Conservation (phyloP, 92 coral and sea anemone genomes). For the Umimayanthus chanpuru region DNA sequence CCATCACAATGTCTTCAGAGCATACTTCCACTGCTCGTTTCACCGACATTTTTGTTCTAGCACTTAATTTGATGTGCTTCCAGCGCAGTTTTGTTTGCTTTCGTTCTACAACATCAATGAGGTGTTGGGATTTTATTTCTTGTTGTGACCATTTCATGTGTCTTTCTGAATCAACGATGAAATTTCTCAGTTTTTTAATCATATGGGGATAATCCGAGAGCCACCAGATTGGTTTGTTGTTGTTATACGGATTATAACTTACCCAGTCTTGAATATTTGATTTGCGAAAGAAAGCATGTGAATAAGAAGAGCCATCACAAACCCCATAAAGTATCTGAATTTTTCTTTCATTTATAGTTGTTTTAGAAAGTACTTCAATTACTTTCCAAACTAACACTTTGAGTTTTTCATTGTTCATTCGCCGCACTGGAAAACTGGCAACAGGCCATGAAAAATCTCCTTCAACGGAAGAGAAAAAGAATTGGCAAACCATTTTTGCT, state of each 20-base stretch:
- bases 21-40: background rate
- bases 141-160: slow-evolving; percentile 1
- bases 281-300: background rate
- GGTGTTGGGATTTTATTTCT: slow-evolving; percentile 19
- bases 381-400: slow-evolving; percentile 41
- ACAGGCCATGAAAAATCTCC: slow-evolving; percentile 45
- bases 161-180: slow-evolving; percentile 46
- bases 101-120: slow-evolving; percentile 22
- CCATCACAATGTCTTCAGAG: slow-evolving; percentile 19
- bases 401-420: slow-evolving; percentile 29
- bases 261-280: slow-evolving; percentile 30
- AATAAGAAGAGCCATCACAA: slow-evolving; percentile 25
- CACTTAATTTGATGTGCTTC: slow-evolving; percentile 39
- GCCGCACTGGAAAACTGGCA: slow-evolving; percentile 21
- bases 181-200: slow-evolving; percentile 52
- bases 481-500: slow-evolving; percentile 41
- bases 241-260: slow-evolving; percentile 37
- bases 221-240: slow-evolving; percentile 58
- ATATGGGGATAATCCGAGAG: slow-evolving; percentile 48
- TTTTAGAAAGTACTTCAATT: background rate
- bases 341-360: background rate
- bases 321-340: slow-evolving; percentile 39
- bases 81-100: slow-evolving; percentile 36
- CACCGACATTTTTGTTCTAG: slow-evolving; percentile 35
- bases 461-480: slow-evolving; percentile 35